Conservation (phyloP, 2,888 invertebrate genomes). For the Iphiclides podalirius region DNA sequence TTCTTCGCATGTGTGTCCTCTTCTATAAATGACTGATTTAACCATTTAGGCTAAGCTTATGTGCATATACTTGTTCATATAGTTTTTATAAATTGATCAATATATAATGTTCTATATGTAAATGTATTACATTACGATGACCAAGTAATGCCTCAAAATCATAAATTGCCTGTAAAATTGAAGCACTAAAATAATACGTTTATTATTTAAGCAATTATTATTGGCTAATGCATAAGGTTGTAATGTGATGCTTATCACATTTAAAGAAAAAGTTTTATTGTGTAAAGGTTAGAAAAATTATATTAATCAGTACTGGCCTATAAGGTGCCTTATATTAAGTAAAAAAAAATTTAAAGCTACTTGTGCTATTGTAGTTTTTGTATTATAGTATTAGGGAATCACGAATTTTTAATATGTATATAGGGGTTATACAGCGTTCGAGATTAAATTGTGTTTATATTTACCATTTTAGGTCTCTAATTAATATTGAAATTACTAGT, state of each 20-base stretch:
- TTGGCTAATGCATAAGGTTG: too few relatives aligned
- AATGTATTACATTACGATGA: background rate
- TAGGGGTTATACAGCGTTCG: too few relatives aligned
- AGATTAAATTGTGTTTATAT: constrained; percentile 8
- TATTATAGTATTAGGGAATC: constrained; percentile 12
- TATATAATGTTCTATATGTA: too few relatives aligned
- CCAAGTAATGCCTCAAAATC: background rate
- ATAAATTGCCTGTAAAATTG: background rate
- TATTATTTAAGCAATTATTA: too few relatives aligned
- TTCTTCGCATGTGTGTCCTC: constrained; percentile 44
- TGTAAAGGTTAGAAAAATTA: background rate
- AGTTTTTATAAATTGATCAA: constrained; percentile 3
- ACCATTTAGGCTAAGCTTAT: constrained; percentile 30
- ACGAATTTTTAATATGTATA: constrained; percentile 15
- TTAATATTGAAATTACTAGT: constrained; percentile 30
- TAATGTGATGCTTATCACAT: too few relatives aligned
- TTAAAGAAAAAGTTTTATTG: too few relatives aligned
- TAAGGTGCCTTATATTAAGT: constrained; percentile 4
- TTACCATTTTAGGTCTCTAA: constrained; percentile 16
- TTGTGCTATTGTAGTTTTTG: constrained; percentile 8
- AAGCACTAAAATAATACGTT: background rate
- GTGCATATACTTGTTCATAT: constrained; percentile 23
- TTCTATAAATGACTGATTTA: constrained; percentile 36
- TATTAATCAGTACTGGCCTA: background rate
- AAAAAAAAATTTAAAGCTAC: background rate